Evolutionary conservation across 2,113 vertebrate species (phyloP).

Genomic region (Apteryx mantelli): DNA sequence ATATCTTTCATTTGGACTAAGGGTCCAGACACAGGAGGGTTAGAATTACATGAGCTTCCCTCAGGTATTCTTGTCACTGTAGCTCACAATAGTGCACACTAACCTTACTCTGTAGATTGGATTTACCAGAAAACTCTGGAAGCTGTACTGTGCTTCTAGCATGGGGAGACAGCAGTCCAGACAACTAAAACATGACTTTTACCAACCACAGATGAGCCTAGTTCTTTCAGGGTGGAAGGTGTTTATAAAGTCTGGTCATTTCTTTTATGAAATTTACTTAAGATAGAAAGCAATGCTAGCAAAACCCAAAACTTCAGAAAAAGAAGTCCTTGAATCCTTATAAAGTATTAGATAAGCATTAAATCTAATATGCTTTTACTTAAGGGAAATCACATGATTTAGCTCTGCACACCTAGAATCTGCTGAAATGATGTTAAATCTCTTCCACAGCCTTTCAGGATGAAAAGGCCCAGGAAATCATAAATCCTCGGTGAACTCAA

Average conservation of each 20-base stretch:
- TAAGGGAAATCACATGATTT: neutral
- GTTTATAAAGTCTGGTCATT: neutral
- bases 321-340: neutral
- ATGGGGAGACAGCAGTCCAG: neutral
- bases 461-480: neutral
- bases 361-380: neutral
- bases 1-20: neutral
- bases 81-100: neutral
- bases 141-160: neutral
- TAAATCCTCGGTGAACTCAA: neutral
- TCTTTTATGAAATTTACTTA: neutral
- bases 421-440: neutral
- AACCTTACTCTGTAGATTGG: neutral
- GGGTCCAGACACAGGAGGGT: neutral
- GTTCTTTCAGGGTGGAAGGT: neutral
- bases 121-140: neutral
- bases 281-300: neutral
- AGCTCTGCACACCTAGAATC: neutral
- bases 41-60: neutral
- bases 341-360: neutral
- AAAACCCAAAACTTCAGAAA: neutral
- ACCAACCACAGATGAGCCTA: neutral
- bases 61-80: neutral
- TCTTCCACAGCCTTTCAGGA: neutral
- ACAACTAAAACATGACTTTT: neutral